These are phyloP conservation scores for Amblyjoppa fuscipennis DNA, from an alignment of 2,888 invertebrate species.

Conservation along the genomic window DNA sequence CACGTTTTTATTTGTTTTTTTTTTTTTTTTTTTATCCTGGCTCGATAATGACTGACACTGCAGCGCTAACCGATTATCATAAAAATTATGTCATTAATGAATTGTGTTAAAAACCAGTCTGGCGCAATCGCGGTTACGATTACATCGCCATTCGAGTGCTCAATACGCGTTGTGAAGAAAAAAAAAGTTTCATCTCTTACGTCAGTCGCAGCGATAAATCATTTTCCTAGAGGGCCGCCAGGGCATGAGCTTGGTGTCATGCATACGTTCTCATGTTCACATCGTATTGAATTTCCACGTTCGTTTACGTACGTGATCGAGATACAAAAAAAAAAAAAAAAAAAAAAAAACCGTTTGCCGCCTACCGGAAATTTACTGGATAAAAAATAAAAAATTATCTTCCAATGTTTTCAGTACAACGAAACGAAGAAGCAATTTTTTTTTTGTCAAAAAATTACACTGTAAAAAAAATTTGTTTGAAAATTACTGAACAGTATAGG, in stretches of 20 bases:
- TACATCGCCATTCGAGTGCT: neutral
- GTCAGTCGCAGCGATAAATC: slow-evolving; percentile 19
- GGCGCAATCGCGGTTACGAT: neutral
- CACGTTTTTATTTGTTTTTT: neutral
- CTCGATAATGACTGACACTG: neutral
- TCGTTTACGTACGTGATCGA: slow-evolving; percentile 23
- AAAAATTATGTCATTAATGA: neutral
- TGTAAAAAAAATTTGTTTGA: too few species aligned
- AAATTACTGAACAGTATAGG: too few species aligned
- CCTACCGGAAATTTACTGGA: slow-evolving; percentile 35
- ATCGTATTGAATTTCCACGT: slow-evolving; percentile 26
- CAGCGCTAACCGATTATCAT: neutral
- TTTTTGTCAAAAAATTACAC: neutral
- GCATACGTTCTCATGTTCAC: neutral
- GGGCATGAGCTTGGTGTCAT: neutral
- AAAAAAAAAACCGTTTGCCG: slow-evolving; percentile 15
- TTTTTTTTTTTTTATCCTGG: neutral
- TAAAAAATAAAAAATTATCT: slow-evolving; percentile 10
- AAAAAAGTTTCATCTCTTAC: neutral
- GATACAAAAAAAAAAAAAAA: slow-evolving; percentile 25
- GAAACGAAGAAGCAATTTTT: neutral
- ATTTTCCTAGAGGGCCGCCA: slow-evolving; percentile 1
- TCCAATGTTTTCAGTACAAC: neutral
- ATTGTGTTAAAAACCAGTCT: neutral
- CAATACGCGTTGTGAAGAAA: neutral